These are phyloP conservation scores for Graphium colonna DNA, from an alignment of 2,888 invertebrate species.

Conservation along the genomic window DNA sequence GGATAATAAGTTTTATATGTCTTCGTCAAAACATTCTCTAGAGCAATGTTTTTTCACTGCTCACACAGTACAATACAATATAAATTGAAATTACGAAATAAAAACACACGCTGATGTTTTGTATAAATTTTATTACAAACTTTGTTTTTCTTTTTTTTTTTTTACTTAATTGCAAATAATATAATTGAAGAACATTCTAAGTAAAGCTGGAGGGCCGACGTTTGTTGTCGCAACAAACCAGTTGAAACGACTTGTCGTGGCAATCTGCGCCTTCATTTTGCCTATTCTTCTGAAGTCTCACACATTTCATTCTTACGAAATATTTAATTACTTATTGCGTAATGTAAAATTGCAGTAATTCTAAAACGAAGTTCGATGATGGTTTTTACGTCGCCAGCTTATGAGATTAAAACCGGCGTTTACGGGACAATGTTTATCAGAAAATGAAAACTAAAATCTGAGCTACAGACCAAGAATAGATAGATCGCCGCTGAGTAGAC, in stretches of 20 bases:
- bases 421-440: neutral
- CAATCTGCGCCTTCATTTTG: conserved; percentile 10
- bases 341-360: conserved; percentile 1
- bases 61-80: too few relatives aligned
- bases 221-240: conserved; percentile 51
- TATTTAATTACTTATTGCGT: conserved; percentile 1
- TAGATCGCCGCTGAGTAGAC: conserved; percentile 37
- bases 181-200: conserved; percentile 65
- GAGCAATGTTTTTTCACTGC: too few relatives aligned
- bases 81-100: too few relatives aligned
- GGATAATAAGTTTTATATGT: too few relatives aligned
- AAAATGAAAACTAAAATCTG: neutral
- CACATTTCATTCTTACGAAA: neutral
- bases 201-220: conserved; percentile 57
- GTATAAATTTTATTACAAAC: conserved; percentile 79
- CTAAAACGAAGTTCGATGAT: neutral
- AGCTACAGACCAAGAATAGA: neutral
- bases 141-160: conserved; percentile 67
- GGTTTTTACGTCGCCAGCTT: neutral
- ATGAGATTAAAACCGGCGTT: neutral
- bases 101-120: conserved; percentile 42
- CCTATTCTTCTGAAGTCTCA: neutral
- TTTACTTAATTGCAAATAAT: conserved; percentile 74
- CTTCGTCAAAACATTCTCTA: too few relatives aligned
- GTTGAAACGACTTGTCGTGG: conserved; percentile 54